Conservation (phyloP, 37 sponge, comb jelly and placozoan genomes). For the Aphrocallistes beatrix region DNA sequence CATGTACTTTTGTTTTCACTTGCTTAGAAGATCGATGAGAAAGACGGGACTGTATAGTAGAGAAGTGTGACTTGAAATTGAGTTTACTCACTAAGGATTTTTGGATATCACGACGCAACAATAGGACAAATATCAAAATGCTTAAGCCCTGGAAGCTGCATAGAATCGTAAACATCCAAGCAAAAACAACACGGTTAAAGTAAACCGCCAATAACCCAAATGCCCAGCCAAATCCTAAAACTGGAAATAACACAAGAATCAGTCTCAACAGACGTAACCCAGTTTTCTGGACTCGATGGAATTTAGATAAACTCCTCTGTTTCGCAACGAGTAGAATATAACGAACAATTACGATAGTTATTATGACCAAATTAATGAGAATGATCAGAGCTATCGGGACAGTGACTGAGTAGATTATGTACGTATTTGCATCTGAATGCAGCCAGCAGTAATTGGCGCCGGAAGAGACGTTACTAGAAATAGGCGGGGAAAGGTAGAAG, state of each 20-base stretch:
- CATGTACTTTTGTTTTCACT: not conserved
- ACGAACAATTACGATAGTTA: not conserved
- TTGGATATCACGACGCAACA: slow-evolving; percentile 17
- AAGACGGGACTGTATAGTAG: not conserved
- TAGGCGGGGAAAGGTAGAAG: not conserved
- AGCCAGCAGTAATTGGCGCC: not conserved
- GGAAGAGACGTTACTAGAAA: too few species aligned
- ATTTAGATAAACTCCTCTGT: not conserved
- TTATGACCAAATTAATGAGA: not conserved
- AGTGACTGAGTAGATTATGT: not conserved
- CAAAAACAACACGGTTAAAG: not conserved
- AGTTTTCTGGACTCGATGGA: not conserved
- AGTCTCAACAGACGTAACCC: not conserved
- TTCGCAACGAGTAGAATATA: not conserved
- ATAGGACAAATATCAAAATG: not conserved
- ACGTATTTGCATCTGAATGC: not conserved
- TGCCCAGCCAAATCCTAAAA: not conserved
- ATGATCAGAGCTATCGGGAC: not conserved
- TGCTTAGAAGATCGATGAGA: not conserved
- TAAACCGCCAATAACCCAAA: not conserved
- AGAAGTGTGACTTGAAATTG: not conserved
- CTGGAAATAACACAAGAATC: not conserved
- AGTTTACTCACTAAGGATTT: not conserved
- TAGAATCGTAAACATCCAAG: not conserved
- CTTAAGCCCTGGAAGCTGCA: not conserved